Evolutionary conservation across 2,113 vertebrate species (phyloP).

Genomic region (Apus apus): DNA sequence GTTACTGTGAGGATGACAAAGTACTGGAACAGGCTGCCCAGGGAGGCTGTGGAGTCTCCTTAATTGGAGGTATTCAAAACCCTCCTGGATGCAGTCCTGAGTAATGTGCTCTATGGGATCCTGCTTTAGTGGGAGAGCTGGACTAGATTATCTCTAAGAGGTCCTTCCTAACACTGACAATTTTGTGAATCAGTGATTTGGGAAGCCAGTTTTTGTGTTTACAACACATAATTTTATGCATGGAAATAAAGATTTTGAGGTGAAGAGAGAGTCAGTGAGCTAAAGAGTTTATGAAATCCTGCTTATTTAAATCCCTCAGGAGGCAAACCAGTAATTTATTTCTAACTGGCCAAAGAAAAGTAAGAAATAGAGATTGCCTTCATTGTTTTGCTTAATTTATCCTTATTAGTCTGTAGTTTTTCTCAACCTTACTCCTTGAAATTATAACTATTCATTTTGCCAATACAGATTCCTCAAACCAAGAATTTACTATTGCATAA

Average conservation of each 20-base stretch:
- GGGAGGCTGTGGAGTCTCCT: no score
- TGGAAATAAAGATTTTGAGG: conserved; percentile 3
- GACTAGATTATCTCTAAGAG: no score
- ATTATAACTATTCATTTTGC: conserved; percentile 30
- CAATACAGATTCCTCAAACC: background rate
- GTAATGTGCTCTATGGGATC: no score
- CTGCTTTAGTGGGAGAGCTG: no score
- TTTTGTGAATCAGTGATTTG: background rate
- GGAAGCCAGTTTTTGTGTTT: conserved; percentile 22
- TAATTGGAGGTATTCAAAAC: no score
- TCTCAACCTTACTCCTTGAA: background rate
- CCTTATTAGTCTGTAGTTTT: conserved; percentile 22
- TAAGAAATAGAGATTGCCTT: conserved; percentile 29
- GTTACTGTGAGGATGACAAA: no score
- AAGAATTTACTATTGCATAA: conserved; percentile 1
- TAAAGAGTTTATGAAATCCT: conserved; percentile 49
- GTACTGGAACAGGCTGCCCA: no score
- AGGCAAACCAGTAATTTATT: conserved; percentile 56
- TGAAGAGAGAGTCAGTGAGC: conserved; percentile 19
- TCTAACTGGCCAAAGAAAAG: conserved; percentile 54
- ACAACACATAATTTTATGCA: background rate
- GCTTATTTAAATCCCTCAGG: conserved; percentile 62
- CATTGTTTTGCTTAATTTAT: conserved; percentile 42
- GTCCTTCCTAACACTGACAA: no score
- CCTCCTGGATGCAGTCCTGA: no score